phyloP scores from a whole-genome alignment of 2,113 vertebrate genomes.

The Scomber colias region DNA sequence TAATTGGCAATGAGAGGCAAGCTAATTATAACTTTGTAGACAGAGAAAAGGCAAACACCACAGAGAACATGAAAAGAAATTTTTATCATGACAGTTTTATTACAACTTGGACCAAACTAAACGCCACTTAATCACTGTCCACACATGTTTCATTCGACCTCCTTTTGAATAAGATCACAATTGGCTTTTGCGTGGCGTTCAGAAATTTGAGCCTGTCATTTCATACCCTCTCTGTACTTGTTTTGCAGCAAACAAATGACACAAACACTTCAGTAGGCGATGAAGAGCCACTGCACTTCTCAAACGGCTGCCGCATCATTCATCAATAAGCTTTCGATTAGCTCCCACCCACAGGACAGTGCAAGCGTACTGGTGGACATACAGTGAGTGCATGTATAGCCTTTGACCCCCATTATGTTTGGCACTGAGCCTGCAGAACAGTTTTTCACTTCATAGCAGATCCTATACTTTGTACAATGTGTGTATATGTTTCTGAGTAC shows the following conservation, averaged over 20 bases:
- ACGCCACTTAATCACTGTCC: constrained; percentile 42
- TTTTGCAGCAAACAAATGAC: constrained; percentile 66
- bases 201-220: constrained; percentile 30
- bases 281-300: constrained; percentile 57
- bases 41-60: constrained; percentile 53
- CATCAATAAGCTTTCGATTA: constrained; percentile 71
- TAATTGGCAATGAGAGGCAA: constrained; percentile 70
- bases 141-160: constrained; percentile 19
- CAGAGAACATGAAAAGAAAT: constrained; percentile 29
- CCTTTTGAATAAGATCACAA: constrained; percentile 35
- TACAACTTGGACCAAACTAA: constrained; percentile 45
- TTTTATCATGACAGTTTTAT: constrained; percentile 47
- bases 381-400: constrained; percentile 44
- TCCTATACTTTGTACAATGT: not conserved
- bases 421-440: constrained; percentile 23
- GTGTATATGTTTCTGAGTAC: not conserved
- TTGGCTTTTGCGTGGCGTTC: constrained; percentile 20
- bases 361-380: constrained; percentile 33
- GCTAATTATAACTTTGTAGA: constrained; percentile 74
- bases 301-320: constrained; percentile 70
- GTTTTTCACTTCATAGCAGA: constrained; percentile 40
- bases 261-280: constrained; percentile 49
- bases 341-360: constrained; percentile 51
- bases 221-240: constrained; percentile 35
- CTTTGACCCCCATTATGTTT: constrained; percentile 64